Evolutionary conservation across 2,797 vertebrate species (phyloP).

Genomic region (Parauchenoglanis punctatus): DNA sequence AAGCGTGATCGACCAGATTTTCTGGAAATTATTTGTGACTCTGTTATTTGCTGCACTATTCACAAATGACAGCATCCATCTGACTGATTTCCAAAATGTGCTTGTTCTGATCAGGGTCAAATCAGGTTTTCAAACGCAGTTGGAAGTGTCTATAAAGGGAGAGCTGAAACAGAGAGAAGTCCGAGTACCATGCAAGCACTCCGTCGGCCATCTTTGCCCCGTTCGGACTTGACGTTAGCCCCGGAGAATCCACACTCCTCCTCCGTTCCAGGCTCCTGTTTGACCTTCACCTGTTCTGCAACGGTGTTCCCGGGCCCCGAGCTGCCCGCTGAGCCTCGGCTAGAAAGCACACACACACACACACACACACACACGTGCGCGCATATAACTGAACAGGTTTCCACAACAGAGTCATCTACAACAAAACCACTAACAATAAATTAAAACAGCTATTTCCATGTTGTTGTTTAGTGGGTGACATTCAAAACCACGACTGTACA

Average conservation of each 20-base stretch:
- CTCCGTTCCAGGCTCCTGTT: constrained; percentile 91
- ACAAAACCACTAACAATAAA: neutral
- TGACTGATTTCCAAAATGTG: neutral
- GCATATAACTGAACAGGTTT: neutral
- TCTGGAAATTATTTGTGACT: neutral
- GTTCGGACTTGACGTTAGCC: constrained; percentile 85
- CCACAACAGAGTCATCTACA: neutral
- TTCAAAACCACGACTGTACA: neutral
- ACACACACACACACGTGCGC: neutral
- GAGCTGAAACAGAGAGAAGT: neutral
- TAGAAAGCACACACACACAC: constrained; percentile 60
- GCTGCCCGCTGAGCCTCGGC: constrained; percentile 91
- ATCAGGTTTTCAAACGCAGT: neutral
- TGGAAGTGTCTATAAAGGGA: neutral
- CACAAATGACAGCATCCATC: neutral
- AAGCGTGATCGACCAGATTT: neutral
- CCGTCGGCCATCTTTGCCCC: constrained; percentile 85
- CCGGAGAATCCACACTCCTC: constrained; percentile 87
- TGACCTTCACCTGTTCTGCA: constrained; percentile 88
- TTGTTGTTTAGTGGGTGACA: neutral
- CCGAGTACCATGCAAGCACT: constrained; percentile 93
- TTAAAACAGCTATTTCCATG: neutral
- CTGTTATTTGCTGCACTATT: neutral
- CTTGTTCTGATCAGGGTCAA: neutral
- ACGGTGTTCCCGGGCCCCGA: constrained; percentile 75